Evolutionary conservation across 2,113 vertebrate species (phyloP).

Genomic region (Oreochromis spilurus): DNA sequence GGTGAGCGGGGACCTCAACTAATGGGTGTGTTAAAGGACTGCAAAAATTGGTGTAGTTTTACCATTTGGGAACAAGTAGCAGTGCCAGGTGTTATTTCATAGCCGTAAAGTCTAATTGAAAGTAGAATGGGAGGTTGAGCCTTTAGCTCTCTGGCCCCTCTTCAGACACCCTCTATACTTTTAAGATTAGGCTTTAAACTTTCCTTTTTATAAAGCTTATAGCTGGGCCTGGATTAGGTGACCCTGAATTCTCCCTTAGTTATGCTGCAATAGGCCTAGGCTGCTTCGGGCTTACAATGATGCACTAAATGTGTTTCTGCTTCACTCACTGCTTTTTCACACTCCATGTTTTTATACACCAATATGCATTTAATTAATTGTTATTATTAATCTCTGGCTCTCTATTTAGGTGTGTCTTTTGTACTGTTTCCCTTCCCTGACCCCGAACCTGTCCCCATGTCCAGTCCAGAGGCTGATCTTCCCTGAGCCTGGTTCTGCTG

Average conservation of each 20-base stretch:
- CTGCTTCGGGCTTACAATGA: neutral
- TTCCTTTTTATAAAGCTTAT: neutral
- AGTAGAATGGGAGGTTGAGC: neutral
- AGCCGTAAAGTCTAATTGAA: neutral
- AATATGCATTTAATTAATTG: neutral
- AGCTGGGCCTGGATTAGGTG: neutral
- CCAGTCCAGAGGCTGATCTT: neutral
- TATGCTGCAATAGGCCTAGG: neutral
- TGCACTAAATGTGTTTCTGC: neutral
- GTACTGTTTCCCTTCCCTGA: neutral
- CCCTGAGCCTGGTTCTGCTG: neutral
- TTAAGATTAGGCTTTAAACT: neutral
- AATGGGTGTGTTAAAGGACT: neutral
- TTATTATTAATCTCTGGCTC: neutral
- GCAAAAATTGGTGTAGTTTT: neutral
- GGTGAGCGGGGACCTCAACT: neutral
- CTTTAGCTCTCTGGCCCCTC: neutral
- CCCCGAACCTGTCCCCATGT: neutral
- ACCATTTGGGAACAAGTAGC: neutral
- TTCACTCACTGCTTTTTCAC: neutral
- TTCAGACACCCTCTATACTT: neutral
- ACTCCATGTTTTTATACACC: neutral
- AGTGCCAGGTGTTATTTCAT: neutral
- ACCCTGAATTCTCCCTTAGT: neutral
- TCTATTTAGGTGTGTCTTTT: neutral